Evolutionary conservation across 2,888 invertebrate genomes (phyloP).

Genomic region (Buathra laborator): DNA sequence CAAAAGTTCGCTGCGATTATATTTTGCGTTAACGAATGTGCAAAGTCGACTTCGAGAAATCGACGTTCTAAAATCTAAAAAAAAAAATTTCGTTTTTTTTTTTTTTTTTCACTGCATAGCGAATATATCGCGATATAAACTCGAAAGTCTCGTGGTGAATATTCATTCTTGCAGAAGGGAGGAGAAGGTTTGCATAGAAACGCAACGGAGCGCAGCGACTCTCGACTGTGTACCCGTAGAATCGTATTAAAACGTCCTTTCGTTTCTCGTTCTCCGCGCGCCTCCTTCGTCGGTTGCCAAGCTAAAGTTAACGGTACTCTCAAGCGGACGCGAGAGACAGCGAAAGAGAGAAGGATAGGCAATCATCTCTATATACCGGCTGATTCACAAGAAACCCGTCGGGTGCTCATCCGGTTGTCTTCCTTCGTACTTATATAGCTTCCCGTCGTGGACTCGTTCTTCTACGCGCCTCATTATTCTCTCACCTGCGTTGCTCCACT

Average conservation of each 20-base stretch:
- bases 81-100: background rate
- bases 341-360: constrained; percentile 4
- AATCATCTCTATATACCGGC: constrained; percentile 50
- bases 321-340: constrained; percentile 59
- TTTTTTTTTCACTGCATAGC: constrained; percentile 1
- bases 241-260: constrained; percentile 61
- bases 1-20: background rate
- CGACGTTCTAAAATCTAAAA: too few species aligned
- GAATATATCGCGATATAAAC: constrained; percentile 21
- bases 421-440: constrained; percentile 41
- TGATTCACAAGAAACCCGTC: constrained; percentile 61
- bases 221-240: constrained; percentile 18
- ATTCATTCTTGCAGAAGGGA: constrained; percentile 50
- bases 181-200: constrained; percentile 43
- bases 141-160: constrained; percentile 51
- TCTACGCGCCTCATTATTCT: constrained; percentile 36
- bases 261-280: constrained; percentile 62
- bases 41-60: background rate
- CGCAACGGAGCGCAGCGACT: constrained; percentile 53
- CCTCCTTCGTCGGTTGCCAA: constrained; percentile 78
- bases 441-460: background rate
- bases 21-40: background rate
- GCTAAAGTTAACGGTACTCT: constrained; percentile 80
- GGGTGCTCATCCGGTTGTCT: constrained; percentile 57
- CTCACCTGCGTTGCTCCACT: constrained; percentile 46